Conservation (phyloP, 2,888 invertebrate species). For the Lamellibrachia columna region DNA sequence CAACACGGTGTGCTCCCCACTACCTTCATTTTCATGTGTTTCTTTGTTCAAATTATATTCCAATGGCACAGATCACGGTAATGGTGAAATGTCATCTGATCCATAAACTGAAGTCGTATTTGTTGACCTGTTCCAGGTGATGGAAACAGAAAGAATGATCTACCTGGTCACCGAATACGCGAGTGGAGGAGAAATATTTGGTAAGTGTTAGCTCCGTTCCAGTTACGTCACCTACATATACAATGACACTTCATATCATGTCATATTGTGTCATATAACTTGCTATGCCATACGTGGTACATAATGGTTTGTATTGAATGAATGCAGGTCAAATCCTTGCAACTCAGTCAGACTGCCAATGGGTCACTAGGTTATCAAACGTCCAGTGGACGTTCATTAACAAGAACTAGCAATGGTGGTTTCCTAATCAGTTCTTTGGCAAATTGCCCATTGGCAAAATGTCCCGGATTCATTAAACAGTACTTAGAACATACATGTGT, state of each 20-base stretch:
- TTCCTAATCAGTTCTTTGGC: not conserved
- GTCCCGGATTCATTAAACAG: not conserved
- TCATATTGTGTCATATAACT: not conserved
- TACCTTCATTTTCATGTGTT: too few species aligned
- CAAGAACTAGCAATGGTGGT: not conserved
- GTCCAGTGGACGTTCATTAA: not conserved
- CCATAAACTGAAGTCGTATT: not conserved
- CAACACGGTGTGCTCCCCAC: too few species aligned
- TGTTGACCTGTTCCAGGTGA: constrained; percentile 75
- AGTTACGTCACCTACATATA: not conserved
- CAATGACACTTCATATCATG: not conserved
- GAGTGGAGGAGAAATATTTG: constrained; percentile 97
- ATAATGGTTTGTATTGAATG: not conserved
- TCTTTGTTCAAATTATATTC: not conserved
- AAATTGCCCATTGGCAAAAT: not conserved
- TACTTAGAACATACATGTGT: not conserved
- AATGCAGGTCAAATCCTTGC: not conserved
- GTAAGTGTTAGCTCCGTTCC: constrained; percentile 69
- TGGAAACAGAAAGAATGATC: constrained; percentile 95
- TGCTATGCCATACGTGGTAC: not conserved
- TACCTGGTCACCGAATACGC: constrained; percentile 99
- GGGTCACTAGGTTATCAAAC: not conserved
- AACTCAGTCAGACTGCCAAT: not conserved
- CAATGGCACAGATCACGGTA: not conserved
- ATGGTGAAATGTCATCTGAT: not conserved